Conservation (phyloP, 2,797 vertebrate genomes). For the Coccyzus lansbergi region DNA sequence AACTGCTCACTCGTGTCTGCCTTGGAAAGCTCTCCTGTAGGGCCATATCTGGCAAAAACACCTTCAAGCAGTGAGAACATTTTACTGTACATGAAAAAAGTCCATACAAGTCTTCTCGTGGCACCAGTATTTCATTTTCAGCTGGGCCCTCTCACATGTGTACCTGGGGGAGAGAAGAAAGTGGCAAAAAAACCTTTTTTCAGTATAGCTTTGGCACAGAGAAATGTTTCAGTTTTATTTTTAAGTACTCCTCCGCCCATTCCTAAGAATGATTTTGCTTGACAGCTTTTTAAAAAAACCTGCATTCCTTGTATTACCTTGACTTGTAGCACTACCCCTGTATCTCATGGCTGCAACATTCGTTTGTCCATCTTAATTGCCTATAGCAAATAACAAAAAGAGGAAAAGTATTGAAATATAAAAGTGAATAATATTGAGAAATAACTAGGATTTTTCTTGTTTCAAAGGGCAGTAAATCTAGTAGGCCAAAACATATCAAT, state of each 20-base stretch:
- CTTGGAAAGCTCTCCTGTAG: background rate
- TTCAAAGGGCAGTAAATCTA: background rate
- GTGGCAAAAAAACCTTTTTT: background rate
- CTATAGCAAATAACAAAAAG: background rate
- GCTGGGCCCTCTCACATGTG: rapidly evolving
- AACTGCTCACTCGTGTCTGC: background rate
- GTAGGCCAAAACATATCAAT: background rate
- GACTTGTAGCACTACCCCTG: background rate
- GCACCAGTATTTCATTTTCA: background rate
- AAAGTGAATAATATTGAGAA: background rate
- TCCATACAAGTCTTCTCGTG: background rate
- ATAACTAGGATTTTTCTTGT: background rate
- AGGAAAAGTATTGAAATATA: background rate
- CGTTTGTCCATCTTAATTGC: background rate
- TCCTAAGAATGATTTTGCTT: background rate
- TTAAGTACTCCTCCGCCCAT: background rate
- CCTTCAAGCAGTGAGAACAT: background rate
- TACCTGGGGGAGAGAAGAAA: background rate
- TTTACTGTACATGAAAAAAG: background rate
- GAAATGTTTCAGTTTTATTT: background rate
- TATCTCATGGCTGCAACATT: rapidly evolving
- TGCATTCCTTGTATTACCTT: background rate
- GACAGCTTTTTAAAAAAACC: background rate
- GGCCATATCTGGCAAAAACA: background rate
- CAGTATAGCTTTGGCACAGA: background rate